These are phyloP conservation scores for Aporophyla nigra DNA, from an alignment of 2,888 invertebrate species.

Conservation along the genomic window DNA sequence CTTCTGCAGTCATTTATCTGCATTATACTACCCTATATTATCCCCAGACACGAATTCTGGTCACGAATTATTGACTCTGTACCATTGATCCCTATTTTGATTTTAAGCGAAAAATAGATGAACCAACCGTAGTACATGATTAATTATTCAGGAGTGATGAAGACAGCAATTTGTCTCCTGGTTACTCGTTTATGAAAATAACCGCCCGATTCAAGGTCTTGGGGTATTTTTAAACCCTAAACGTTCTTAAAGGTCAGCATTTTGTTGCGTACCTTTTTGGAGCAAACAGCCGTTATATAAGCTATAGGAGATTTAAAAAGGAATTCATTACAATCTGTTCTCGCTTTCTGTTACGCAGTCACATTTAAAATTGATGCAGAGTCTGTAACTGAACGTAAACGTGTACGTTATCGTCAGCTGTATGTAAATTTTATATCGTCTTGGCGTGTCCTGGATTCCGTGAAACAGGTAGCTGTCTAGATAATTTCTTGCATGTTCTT, in stretches of 20 bases:
- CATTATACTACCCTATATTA: too few relatives aligned
- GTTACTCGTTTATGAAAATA: too few relatives aligned
- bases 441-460: constrained; percentile 3
- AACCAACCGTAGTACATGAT: not conserved
- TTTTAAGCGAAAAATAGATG: too few relatives aligned
- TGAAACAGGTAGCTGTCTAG: not conserved
- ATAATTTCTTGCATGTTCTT: not conserved
- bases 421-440: constrained; percentile 13
- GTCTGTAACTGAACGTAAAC: not conserved
- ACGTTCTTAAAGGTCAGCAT: constrained; percentile 30
- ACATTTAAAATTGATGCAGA: constrained; percentile 11
- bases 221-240: not conserved
- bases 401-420: not conserved
- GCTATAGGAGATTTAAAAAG: not conserved
- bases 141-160: constrained; percentile 22
- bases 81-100: too few relatives aligned
- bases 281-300: not conserved
- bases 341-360: not conserved
- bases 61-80: too few relatives aligned
- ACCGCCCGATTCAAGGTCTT: too few relatives aligned
- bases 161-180: too few relatives aligned
- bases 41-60: too few relatives aligned
- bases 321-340: not conserved
- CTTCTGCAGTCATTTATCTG: too few relatives aligned
- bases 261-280: not conserved